phyloP scores from a whole-genome alignment of 2,888 invertebrate genomes.

The Aplocera efformata region DNA sequence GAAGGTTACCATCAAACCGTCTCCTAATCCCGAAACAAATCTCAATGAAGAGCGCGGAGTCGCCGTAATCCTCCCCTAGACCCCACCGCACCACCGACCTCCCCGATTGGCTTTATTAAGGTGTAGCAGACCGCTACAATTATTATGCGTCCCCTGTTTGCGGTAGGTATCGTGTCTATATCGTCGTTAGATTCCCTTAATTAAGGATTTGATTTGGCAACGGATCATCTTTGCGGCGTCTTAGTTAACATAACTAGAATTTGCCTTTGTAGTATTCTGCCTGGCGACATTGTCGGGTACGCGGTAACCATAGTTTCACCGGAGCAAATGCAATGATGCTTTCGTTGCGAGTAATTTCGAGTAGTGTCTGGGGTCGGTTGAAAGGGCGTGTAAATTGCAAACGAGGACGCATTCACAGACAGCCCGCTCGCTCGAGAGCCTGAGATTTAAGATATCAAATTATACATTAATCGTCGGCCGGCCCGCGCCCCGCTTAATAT shows the following conservation, averaged over 20 bases:
- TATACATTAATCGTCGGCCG: slow-evolving; percentile 68
- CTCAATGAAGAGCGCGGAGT: slow-evolving; percentile 78
- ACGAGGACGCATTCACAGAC: slow-evolving; percentile 65
- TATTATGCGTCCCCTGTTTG: slow-evolving; percentile 80
- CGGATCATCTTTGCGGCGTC: slow-evolving; percentile 52
- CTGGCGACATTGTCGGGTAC: slow-evolving; percentile 5
- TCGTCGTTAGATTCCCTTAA: slow-evolving; percentile 72
- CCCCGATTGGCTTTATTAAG: slow-evolving; percentile 79
- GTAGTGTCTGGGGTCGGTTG: slow-evolving; percentile 48
- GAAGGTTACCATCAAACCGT: slow-evolving; percentile 70
- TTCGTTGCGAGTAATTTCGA: slow-evolving; percentile 42
- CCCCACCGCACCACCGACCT: slow-evolving; percentile 43
- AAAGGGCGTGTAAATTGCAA: slow-evolving; percentile 71
- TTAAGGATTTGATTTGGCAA: slow-evolving; percentile 72
- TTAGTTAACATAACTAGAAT: slow-evolving; percentile 35
- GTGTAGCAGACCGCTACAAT: slow-evolving; percentile 80
- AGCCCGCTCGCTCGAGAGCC: slow-evolving; percentile 55
- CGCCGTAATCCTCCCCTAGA: slow-evolving; percentile 58
- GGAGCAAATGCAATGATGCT: slow-evolving; percentile 32
- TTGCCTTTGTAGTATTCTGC: slow-evolving; percentile 13
- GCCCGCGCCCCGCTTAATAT: slow-evolving; percentile 58
- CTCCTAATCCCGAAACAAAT: slow-evolving; percentile 78
- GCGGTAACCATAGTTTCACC: slow-evolving; percentile 12
- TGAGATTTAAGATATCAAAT: slow-evolving; percentile 74
- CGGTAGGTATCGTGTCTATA: slow-evolving; percentile 73